phyloP scores from a whole-genome alignment of 2,888 invertebrate genomes.

The Caenorhabditis sp. region DNA sequence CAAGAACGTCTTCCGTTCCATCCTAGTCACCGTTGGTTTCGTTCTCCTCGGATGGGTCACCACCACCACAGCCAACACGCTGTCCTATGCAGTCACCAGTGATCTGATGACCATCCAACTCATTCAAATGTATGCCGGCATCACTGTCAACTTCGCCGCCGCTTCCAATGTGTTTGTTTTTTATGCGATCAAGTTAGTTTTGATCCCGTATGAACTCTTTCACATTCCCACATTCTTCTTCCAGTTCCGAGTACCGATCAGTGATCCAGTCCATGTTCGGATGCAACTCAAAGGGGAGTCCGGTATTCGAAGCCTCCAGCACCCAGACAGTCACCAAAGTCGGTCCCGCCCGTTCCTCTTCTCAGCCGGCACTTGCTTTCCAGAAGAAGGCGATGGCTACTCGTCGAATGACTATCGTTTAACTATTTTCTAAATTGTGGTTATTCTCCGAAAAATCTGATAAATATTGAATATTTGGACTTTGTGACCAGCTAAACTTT shows the following conservation, averaged over 20 bases:
- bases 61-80: slow-evolving; percentile 58
- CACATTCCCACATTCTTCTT: neutral
- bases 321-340: slow-evolving; percentile 45
- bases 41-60: slow-evolving; percentile 65
- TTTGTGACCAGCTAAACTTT: neutral
- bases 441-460: slow-evolving; percentile 11
- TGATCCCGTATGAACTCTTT: neutral
- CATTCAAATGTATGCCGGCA: slow-evolving; percentile 68
- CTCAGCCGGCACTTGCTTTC: slow-evolving; percentile 12
- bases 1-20: slow-evolving; percentile 65
- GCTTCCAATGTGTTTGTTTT: slow-evolving; percentile 66
- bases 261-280: slow-evolving; percentile 51
- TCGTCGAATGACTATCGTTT: slow-evolving; percentile 41
- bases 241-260: slow-evolving; percentile 57
- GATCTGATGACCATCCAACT: slow-evolving; percentile 30
- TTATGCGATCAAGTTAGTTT: slow-evolving; percentile 62
- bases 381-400: slow-evolving; percentile 20
- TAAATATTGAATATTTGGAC: slow-evolving; percentile 22
- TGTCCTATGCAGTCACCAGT: slow-evolving; percentile 33
- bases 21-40: slow-evolving; percentile 61
- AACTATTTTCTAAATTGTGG: neutral
- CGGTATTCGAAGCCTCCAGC: slow-evolving; percentile 52
- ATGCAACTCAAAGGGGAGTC: slow-evolving; percentile 1
- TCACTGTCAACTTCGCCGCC: slow-evolving; percentile 63
- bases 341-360: slow-evolving; percentile 25